Conservation (phyloP, 2,797 vertebrate genomes). For the Chrysocyon brachyurus region DNA sequence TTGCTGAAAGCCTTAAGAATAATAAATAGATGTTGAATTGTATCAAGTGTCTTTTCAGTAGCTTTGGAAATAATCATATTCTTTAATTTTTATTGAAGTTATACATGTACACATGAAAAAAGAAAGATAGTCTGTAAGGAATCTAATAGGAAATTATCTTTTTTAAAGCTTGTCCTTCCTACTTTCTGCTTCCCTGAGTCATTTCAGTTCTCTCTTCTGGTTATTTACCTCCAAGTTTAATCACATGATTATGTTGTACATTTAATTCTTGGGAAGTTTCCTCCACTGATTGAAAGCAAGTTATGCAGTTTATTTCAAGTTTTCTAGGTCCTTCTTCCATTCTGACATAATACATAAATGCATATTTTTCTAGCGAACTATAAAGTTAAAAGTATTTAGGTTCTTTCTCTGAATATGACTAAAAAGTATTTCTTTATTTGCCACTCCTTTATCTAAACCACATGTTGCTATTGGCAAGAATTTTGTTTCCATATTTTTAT, state of each 20-base stretch:
- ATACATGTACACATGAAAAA: conserved; percentile 13
- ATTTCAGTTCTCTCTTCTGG: neutral
- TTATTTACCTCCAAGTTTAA: neutral
- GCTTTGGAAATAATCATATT: conserved; percentile 8
- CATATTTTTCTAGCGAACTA: conserved; percentile 20
- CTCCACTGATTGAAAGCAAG: neutral
- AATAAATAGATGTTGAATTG: conserved; percentile 44
- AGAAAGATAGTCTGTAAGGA: conserved; percentile 1
- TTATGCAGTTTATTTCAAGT: neutral
- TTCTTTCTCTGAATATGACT: neutral
- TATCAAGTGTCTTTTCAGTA: conserved; percentile 12
- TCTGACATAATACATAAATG: neutral
- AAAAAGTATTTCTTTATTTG: neutral
- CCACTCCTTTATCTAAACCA: neutral
- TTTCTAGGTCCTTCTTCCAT: conserved; percentile 11
- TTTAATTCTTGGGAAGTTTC: conserved; percentile 54
- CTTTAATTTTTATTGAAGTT: conserved; percentile 27
- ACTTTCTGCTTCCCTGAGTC: neutral
- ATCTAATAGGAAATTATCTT: conserved; percentile 34
- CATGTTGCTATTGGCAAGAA: conserved; percentile 2
- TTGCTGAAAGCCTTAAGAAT: conserved; percentile 53
- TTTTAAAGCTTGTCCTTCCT: neutral
- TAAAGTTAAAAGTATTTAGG: conserved; percentile 28
- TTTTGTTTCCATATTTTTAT: conserved; percentile 58
- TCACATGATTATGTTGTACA: neutral